Evolutionary conservation across 2,113 vertebrate species (phyloP), one percentile per base, ranked within the genome.

Genomic region (Colistium nudipinnis): DNA sequence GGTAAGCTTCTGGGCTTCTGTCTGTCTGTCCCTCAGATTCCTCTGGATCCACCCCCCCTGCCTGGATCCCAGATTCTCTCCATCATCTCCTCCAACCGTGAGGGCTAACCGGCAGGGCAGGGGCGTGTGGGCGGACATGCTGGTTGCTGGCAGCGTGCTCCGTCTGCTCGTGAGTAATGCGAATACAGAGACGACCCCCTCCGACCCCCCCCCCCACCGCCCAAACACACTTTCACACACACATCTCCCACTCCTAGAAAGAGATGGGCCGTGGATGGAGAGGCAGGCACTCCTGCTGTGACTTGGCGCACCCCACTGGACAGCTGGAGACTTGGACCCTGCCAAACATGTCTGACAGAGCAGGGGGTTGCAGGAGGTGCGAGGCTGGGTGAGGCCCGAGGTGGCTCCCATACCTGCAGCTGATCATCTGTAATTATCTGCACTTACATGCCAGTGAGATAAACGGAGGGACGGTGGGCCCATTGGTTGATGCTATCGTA

Each of bases 301-400:
- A 95, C 94, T 97, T 98, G 96, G 95, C 96, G 93, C 91, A 93
- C 92, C 95, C 95, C 80, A 7, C 90, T 89, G 94, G 96, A 97
- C 96, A 98, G 95, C 96, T 98, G 95, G 95, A 95, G 95, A 91
- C 93, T 93, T 89, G 74, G 87, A 87, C 20, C 77, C 90, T 96
- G 95, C 95, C 97, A 96, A 85, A 88, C 92, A 88, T 70, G 90
- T 70, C 89, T 93, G 92, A 92, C 89, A 73, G 89, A 92, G 93
- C 88, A 83, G 88, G 92, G 90, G 77, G 59, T 49, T 19, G 82
- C 89, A 86, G 90, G 89, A 90, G 93, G 83, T 83, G 85, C 68
- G 73, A 73, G 66, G 73, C 80, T 82, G 78, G 79, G 77, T 56
- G 80, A 89, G 86, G 90, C 81, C 85, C 62, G 78, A 86, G 77